Conservation (phyloP, 35 echinoderm and acorn worm species). For the Apostichopus parvimensis region DNA sequence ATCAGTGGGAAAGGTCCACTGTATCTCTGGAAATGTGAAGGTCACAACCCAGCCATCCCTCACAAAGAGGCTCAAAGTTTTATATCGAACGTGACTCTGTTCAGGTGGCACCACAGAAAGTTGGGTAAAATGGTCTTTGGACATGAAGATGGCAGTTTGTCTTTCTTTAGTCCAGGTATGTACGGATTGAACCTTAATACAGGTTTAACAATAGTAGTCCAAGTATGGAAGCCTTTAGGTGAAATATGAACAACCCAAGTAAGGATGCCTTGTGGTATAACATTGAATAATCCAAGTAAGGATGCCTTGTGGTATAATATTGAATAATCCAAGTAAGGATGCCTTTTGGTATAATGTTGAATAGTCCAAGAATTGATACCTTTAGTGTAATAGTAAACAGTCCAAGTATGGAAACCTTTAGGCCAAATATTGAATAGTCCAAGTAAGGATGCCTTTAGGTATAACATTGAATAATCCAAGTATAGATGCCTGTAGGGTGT, state of each 20-base stretch:
- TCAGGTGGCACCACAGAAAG: constrained; percentile 83
- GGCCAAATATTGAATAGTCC: not conserved
- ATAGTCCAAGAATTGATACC: too few relatives aligned
- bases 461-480: too few relatives aligned
- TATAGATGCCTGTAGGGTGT: too few relatives aligned
- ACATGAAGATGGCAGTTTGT: constrained; percentile 89
- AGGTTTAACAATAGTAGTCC: too few relatives aligned
- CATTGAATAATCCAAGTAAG: too few relatives aligned
- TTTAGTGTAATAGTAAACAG: not conserved
- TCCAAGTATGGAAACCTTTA: constrained; percentile 50
- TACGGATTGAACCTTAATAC: not conserved
- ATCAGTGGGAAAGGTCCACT: constrained; percentile 79
- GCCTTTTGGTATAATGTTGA: too few relatives aligned
- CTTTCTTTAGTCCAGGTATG: constrained; percentile 78
- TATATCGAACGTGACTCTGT: constrained; percentile 78
- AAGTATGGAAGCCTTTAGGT: too few relatives aligned
- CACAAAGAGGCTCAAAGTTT: constrained; percentile 86
- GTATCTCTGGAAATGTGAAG: constrained; percentile 70
- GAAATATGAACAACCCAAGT: too few relatives aligned
- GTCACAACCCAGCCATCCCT: constrained; percentile 12
- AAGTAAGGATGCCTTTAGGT: not conserved
- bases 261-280: too few relatives aligned
- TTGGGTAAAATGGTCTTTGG: constrained; percentile 89
- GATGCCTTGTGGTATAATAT: too few relatives aligned
- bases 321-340: too few relatives aligned